Conservation (phyloP, 2,113 vertebrate genomes). For the Pelvicachromis taeniatus region DNA sequence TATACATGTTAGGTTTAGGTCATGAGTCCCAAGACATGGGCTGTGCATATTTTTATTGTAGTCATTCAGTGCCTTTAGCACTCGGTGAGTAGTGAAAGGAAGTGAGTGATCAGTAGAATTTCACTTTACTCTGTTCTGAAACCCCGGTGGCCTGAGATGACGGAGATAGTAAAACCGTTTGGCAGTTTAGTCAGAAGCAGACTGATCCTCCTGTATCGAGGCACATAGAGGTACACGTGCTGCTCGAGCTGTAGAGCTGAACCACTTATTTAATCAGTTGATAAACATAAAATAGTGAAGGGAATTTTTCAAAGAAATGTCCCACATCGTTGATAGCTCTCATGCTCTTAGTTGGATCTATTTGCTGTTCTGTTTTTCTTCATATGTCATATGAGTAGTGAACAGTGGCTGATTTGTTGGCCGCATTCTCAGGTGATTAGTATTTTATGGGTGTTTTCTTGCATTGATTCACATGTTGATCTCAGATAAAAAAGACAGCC, state of each 20-base stretch:
- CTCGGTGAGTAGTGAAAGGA: neutral
- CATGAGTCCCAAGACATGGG: neutral
- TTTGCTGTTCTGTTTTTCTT: neutral
- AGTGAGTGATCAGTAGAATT: conserved; percentile 40
- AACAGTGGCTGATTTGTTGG: neutral
- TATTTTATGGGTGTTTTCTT: neutral
- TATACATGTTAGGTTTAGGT: neutral
- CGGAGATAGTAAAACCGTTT: neutral
- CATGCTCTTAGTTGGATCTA: neutral
- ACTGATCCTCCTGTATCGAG: neutral
- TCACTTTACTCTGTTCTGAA: conserved; percentile 8
- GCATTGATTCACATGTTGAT: neutral
- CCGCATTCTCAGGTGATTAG: neutral
- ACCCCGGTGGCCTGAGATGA: conserved; percentile 29
- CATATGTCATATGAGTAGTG: neutral
- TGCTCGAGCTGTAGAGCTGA: neutral
- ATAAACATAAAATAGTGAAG: neutral
- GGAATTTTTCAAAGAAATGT: neutral
- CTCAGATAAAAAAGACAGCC: neutral
- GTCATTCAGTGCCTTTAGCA: neutral
- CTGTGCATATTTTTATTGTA: neutral
- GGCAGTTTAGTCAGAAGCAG: neutral
- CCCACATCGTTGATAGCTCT: neutral
- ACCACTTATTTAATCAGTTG: neutral
- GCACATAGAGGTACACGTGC: neutral